These are phyloP conservation scores for Hystrix cristata DNA, from an alignment of 2,113 vertebrate genomes.

Conservation along the genomic window DNA sequence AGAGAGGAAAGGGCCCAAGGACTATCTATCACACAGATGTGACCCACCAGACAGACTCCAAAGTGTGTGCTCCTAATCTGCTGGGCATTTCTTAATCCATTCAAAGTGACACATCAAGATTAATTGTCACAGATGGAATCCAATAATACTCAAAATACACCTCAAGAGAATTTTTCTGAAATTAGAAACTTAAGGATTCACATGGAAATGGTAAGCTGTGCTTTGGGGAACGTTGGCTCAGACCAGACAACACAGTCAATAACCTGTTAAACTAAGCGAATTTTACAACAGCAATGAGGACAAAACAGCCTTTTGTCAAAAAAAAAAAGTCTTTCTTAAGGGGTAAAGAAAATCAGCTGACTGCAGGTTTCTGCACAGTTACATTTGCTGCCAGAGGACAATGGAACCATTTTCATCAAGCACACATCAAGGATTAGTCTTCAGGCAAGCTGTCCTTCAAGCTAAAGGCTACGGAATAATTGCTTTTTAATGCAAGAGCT, in stretches of 20 bases:
- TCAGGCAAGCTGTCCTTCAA: neutral
- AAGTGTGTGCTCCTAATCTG: neutral
- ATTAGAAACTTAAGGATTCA: neutral
- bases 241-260: constrained; percentile 30
- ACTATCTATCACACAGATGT: too few species aligned
- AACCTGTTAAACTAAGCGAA: constrained; percentile 1
- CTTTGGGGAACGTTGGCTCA: constrained; percentile 17
- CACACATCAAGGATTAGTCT: neutral
- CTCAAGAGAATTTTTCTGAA: constrained; percentile 22
- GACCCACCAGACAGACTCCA: neutral
- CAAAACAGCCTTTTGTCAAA: neutral
- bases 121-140: neutral
- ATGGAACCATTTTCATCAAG: neutral
- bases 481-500: neutral
- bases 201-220: neutral
- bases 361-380: neutral
- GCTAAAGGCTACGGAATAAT: neutral
- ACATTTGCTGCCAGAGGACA: neutral
- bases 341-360: neutral
- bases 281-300: neutral
- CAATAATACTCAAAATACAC: constrained; percentile 25
- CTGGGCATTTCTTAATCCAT: neutral
- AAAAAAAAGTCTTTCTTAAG: neutral
- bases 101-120: neutral
- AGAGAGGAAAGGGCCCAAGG: neutral